Evolutionary conservation across 2,797 vertebrate species (phyloP).

Genomic region (Clarias laeviceps): DNA sequence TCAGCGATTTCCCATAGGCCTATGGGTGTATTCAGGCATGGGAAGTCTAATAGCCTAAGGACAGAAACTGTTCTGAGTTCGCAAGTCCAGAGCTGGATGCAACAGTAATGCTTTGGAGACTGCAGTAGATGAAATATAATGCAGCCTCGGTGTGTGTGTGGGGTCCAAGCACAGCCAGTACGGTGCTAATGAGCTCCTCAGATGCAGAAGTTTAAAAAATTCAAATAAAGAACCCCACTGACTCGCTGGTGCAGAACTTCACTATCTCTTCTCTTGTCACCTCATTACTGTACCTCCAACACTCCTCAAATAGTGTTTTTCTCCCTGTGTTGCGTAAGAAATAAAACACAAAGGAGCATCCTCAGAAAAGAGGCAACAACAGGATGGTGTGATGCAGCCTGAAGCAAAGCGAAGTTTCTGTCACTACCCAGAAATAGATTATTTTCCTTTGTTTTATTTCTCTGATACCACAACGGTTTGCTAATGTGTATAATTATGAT

Average conservation of each 20-base stretch:
- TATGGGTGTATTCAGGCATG: neutral
- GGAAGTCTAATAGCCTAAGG: conserved; percentile 11
- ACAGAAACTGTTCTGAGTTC: neutral
- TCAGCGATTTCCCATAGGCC: neutral
- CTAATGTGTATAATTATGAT: neutral
- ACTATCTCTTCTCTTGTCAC: conserved; percentile 4
- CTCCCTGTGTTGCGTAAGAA: neutral
- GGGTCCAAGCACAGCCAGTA: conserved; percentile 21
- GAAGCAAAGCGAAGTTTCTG: neutral
- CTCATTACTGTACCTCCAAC: conserved; percentile 16
- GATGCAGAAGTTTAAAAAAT: neutral
- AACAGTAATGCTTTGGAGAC: conserved; percentile 7
- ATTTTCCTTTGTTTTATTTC: neutral
- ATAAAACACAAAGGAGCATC: neutral
- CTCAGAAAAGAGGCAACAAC: neutral
- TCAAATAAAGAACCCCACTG: conserved; percentile 16
- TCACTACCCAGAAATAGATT: neutral
- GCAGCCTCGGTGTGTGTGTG: neutral
- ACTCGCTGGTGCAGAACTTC: conserved; percentile 19
- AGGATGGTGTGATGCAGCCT: neutral
- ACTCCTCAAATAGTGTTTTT: neutral
- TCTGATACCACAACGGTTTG: too few relatives aligned
- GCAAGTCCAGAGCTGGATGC: neutral
- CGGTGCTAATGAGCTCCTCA: conserved; percentile 26
- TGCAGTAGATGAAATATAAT: conserved; percentile 14